Percentiles rank a stretch among this genome's conserved stretches.
These are phyloP conservation scores for Spodoptera picta DNA, from an alignment of 2,888 invertebrate genomes.

Conservation along the genomic window DNA sequence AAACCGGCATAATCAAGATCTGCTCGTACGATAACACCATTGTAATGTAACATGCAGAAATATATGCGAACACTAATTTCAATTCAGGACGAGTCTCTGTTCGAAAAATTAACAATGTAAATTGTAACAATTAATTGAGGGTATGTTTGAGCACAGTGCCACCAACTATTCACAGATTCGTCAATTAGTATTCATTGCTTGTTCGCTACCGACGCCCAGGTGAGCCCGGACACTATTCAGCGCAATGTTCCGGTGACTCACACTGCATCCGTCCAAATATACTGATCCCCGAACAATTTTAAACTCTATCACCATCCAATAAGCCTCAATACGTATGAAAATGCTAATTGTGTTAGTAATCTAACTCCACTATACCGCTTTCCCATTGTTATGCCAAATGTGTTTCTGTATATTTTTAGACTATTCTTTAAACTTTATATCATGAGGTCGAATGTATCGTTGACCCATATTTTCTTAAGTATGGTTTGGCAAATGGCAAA, in stretches of 20 bases:
- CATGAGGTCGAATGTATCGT: conserved; percentile 65
- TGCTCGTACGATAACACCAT: conserved; percentile 23
- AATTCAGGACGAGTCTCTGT: conserved; percentile 51
- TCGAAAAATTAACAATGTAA: conserved; percentile 62
- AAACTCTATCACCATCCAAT: conserved; percentile 42
- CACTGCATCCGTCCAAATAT: conserved; percentile 64
- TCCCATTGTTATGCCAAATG: conserved; percentile 76
- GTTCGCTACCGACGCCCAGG: conserved; percentile 69
- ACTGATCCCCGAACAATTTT: conserved; percentile 31
- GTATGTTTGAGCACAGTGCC: conserved; percentile 59
- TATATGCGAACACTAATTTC: conserved; percentile 44
- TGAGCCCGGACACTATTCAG: conserved; percentile 76
- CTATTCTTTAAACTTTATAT: conserved; percentile 66
- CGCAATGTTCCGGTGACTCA: conserved; percentile 84
- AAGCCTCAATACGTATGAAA: conserved; percentile 34
- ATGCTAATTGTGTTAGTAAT: conserved; percentile 32
- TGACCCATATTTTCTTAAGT: conserved; percentile 70
- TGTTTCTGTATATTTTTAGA: conserved; percentile 70
- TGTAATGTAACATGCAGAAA: conserved; percentile 23
- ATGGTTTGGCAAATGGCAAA: no score
- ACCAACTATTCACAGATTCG: conserved; percentile 53
- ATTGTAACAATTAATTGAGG: conserved; percentile 57
- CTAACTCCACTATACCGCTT: conserved; percentile 59
- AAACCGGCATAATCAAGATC: conserved; percentile 42
- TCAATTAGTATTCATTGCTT: conserved; percentile 73